Percentiles rank a stretch among this genome's conserved stretches.
Conservation (phyloP, 2,797 vertebrate species). For the Eulemur albifrons region DNA sequence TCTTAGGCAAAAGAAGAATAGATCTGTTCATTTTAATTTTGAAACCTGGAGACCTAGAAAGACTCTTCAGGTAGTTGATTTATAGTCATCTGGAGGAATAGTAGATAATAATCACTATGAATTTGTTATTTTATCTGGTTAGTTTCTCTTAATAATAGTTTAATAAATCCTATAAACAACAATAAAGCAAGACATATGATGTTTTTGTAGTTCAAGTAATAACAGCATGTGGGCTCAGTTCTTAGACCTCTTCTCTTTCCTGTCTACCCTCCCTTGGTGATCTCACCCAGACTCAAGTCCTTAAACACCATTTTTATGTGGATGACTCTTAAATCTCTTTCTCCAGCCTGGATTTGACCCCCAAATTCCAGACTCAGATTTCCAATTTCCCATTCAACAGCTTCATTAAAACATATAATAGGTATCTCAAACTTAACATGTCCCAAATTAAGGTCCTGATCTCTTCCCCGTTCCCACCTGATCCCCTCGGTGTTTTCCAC, state of each 20-base stretch:
- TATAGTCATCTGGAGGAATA: background rate
- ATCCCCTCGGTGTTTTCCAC: background rate
- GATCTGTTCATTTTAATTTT: background rate
- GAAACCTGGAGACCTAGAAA: background rate
- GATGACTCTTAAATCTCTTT: background rate
- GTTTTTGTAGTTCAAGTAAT: background rate
- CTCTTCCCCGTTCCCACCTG: background rate
- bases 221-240: background rate
- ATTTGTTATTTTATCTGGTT: constrained; percentile 8
- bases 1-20: background rate
- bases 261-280: background rate
- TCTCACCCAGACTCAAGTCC: background rate
- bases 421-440: background rate
- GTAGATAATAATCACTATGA: background rate
- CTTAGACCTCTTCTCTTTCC: background rate
- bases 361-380: background rate
- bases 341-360: background rate
- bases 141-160: constrained; percentile 2
- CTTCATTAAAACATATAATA: background rate
- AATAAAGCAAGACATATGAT: background rate
- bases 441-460: background rate
- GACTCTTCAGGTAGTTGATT: background rate
- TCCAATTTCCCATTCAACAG: background rate
- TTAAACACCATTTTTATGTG: background rate
- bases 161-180: background rate